These are phyloP conservation scores for Lumbricus terrestris DNA, from an alignment of 2,888 invertebrate species.

Conservation along the genomic window DNA sequence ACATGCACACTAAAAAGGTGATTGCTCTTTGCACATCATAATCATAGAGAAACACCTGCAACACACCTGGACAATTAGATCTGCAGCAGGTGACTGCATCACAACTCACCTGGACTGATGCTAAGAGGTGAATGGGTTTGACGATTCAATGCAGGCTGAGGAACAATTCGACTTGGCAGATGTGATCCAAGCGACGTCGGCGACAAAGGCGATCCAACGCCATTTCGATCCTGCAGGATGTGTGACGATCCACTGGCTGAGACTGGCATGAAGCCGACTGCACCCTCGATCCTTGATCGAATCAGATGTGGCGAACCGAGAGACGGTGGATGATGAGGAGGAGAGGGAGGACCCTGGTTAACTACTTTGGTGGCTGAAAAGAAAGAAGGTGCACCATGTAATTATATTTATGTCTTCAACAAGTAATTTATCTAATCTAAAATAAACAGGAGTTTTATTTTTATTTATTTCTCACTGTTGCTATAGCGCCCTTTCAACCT, in stretches of 20 bases:
- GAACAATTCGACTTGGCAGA: constrained; percentile 8
- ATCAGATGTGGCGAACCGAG: background rate
- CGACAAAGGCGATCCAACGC: background rate
- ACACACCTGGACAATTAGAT: background rate
- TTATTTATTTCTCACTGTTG: too few relatives aligned
- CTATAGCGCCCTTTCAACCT: too few relatives aligned
- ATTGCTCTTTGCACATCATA: background rate
- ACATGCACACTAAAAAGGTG: background rate
- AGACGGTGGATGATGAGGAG: too few relatives aligned
- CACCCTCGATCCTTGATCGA: background rate
- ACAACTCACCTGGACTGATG: background rate
- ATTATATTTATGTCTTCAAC: background rate
- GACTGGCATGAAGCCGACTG: constrained; percentile 7
- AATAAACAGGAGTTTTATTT: background rate
- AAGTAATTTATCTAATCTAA: background rate
- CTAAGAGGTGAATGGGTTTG: background rate
- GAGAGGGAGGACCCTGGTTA: background rate
- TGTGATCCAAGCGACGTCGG: background rate
- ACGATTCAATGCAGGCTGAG: constrained; percentile 6
- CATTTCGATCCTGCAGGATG: background rate
- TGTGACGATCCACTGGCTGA: background rate
- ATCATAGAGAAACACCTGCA: background rate
- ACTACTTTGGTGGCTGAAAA: background rate
- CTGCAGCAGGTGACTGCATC: background rate
- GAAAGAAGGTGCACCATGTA: too few relatives aligned